These are phyloP conservation scores for Pseudoips prasinana DNA, from an alignment of 2,888 invertebrate species.

Conservation along the genomic window DNA sequence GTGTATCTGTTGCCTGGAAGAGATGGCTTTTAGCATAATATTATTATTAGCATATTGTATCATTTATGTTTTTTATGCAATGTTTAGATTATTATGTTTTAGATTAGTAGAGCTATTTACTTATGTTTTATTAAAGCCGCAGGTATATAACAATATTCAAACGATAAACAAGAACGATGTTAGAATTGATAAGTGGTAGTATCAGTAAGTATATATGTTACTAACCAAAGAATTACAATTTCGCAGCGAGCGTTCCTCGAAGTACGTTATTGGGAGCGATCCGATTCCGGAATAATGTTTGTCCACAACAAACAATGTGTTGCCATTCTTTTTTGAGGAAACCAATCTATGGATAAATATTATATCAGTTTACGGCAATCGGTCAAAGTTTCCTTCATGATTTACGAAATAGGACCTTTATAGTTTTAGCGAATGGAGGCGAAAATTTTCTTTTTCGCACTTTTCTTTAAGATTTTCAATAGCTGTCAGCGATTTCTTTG, in stretches of 20 bases:
- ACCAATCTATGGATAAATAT: conserved; percentile 50
- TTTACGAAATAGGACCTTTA: conserved; percentile 37
- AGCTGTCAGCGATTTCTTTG: conserved; percentile 26
- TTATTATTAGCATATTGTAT: too few species aligned
- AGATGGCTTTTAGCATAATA: too few species aligned
- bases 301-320: conserved; percentile 42
- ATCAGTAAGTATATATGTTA: background rate
- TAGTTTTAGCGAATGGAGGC: conserved; percentile 32
- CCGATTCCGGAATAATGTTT: conserved; percentile 43
- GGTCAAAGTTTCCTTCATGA: conserved; percentile 42
- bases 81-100: too few species aligned
- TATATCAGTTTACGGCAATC: conserved; percentile 44
- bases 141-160: too few species aligned
- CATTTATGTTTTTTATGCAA: too few species aligned
- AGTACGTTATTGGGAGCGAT: conserved; percentile 32
- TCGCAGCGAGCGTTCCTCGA: conserved; percentile 17
- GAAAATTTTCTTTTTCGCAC: conserved; percentile 17
- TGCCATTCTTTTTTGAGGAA: conserved; percentile 41
- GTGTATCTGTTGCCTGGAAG: too few species aligned
- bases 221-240: conserved; percentile 21
- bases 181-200: background rate
- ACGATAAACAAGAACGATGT: background rate
- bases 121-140: too few species aligned
- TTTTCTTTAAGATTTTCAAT: conserved; percentile 17
- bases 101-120: too few species aligned